Evolutionary conservation across 1,140 invertebrate species (phyloP).

Genomic region (Tetranychus cinnabarinus): DNA sequence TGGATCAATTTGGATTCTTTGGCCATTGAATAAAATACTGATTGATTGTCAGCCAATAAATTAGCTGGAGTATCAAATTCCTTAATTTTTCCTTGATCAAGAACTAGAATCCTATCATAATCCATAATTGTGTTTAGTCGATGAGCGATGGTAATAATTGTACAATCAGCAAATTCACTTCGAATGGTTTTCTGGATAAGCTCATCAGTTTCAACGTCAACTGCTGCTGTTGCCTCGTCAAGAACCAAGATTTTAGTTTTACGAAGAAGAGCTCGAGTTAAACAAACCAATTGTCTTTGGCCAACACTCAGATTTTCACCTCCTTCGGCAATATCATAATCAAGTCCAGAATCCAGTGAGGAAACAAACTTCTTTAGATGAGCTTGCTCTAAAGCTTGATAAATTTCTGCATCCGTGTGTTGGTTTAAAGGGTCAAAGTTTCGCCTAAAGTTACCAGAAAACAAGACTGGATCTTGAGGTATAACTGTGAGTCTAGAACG

Average conservation of each 20-base stretch:
- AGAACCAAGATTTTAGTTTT: conserved; percentile 31
- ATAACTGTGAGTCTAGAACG: conserved; percentile 35
- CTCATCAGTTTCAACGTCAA: conserved; percentile 21
- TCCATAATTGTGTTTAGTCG: conserved; percentile 23
- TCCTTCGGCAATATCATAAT: conserved; percentile 17
- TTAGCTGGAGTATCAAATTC: conserved; percentile 7
- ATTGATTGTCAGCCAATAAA: conserved; percentile 2
- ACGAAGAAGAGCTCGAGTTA: conserved; percentile 28
- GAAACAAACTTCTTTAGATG: conserved; percentile 11
- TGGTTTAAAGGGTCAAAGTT: conserved; percentile 18
- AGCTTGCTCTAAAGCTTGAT: conserved; percentile 16
- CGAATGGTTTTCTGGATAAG: conserved; percentile 23
- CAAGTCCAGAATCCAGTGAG: conserved; percentile 19
- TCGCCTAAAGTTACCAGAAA: conserved; percentile 49
- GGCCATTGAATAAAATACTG: conserved; percentile 5
- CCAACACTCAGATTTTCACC: conserved; percentile 29
- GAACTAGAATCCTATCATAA: conserved; percentile 13
- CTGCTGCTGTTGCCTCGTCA: conserved; percentile 25
- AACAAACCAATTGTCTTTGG: conserved; percentile 29
- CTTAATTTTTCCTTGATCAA: conserved; percentile 5
- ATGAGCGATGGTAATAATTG: conserved; percentile 25
- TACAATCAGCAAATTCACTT: conserved; percentile 20
- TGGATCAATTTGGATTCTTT: neutral
- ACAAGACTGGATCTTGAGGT: conserved; percentile 30
- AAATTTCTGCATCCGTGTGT: conserved; percentile 18